A percentile compares a stretch with the other conserved stretches of the same genome.
These are phyloP conservation scores for Vanessa cardui DNA, from an alignment of 2,888 invertebrate genomes.

Conservation along the genomic window DNA sequence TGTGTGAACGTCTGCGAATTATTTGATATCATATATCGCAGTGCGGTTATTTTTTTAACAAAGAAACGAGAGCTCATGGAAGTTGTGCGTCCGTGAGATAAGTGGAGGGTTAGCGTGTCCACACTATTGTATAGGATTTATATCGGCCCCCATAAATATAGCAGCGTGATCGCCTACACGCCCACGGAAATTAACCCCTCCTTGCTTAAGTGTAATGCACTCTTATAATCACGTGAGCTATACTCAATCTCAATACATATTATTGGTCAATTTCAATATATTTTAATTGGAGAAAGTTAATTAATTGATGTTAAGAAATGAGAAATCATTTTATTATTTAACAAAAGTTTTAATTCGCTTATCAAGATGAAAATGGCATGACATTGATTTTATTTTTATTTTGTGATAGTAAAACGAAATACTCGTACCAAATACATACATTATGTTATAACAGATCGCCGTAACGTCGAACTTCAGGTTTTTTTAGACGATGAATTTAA, in stretches of 20 bases:
- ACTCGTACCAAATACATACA: too few relatives aligned
- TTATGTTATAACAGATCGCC: too few relatives aligned
- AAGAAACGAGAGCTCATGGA: constrained; percentile 9
- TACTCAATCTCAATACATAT: neutral
- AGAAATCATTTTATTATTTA: too few relatives aligned
- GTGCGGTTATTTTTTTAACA: constrained; percentile 13
- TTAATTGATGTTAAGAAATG: neutral
- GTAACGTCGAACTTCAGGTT: too few relatives aligned
- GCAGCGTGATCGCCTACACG: constrained; percentile 30
- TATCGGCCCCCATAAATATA: constrained; percentile 50
- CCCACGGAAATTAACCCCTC: constrained; percentile 29
- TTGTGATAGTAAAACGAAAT: too few relatives aligned
- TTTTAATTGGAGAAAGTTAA: too few relatives aligned
- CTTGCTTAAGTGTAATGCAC: constrained; percentile 10
- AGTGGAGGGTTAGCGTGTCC: constrained; percentile 48
- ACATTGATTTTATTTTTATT: too few relatives aligned
- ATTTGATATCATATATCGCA: constrained; percentile 10
- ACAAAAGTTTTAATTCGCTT: too few relatives aligned
- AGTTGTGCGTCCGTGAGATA: constrained; percentile 48
- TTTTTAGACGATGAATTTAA: too few relatives aligned
- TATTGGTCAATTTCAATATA: neutral
- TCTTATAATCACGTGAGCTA: neutral
- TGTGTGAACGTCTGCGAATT: neutral
- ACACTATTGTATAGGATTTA: constrained; percentile 47
- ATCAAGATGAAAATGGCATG: too few relatives aligned